These are phyloP conservation scores for Pseudochirops cupreus DNA, from an alignment of 2,797 vertebrate genomes.

Conservation along the genomic window DNA sequence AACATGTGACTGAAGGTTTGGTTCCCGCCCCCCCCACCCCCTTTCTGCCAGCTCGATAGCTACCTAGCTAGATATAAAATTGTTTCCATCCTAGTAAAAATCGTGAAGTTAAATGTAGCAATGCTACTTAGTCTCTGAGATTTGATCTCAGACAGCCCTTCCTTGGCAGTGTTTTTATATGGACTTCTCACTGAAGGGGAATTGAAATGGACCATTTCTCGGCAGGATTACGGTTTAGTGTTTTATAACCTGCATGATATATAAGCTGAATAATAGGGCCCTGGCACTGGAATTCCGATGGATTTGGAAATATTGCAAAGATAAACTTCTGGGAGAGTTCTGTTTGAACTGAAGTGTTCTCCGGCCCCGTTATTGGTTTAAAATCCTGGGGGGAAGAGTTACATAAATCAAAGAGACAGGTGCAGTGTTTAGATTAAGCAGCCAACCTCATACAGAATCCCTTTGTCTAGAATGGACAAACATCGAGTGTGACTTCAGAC, in stretches of 20 bases:
- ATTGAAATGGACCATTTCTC: slow-evolving; percentile 37
- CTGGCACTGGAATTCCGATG: slow-evolving; percentile 16
- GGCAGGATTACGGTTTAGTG: slow-evolving; percentile 20
- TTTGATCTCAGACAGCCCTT: not conserved
- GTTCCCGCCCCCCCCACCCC: not conserved
- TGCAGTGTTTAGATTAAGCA: slow-evolving; percentile 85
- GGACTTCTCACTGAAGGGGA: slow-evolving; percentile 31
- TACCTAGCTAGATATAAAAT: not conserved
- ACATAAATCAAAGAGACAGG: slow-evolving; percentile 83
- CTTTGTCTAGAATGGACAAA: slow-evolving; percentile 86
- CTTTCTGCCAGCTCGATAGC: not conserved
- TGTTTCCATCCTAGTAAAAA: not conserved
- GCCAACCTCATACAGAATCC: slow-evolving; percentile 82
- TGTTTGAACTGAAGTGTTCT: slow-evolving; percentile 71
- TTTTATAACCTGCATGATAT: slow-evolving; percentile 19
- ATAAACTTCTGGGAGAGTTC: slow-evolving; percentile 74
- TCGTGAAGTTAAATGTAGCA: not conserved
- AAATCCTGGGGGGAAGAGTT: slow-evolving; percentile 68
- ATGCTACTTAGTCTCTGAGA: not conserved
- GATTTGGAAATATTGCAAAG: slow-evolving; percentile 68
- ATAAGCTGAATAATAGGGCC: slow-evolving; percentile 43
- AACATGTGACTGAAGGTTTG: not conserved
- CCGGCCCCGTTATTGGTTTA: slow-evolving; percentile 49
- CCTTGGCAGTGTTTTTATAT: slow-evolving; percentile 2
- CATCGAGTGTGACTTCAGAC: slow-evolving; percentile 80